Conservation (phyloP, 2,797 vertebrate genomes). For the Phylloscopus collybita region DNA sequence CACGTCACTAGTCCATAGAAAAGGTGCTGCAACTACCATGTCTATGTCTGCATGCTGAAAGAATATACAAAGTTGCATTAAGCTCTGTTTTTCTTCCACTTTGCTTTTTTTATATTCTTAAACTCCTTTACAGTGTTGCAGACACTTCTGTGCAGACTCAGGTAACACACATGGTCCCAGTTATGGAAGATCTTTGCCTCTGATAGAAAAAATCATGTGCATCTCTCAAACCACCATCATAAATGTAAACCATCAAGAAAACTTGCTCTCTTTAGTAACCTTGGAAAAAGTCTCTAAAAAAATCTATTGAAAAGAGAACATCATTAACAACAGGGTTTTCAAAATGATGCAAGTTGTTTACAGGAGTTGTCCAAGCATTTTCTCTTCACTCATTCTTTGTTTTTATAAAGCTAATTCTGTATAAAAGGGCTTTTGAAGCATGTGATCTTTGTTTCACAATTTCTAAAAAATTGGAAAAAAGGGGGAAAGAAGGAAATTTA, state of each 20-base stretch:
- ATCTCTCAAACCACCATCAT: not conserved
- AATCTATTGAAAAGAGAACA: not conserved
- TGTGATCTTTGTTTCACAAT: not conserved
- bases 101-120: not conserved
- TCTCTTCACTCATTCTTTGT: not conserved
- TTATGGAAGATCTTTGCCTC: not conserved
- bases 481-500: not conserved
- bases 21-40: constrained; percentile 29
- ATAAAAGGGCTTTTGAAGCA: constrained; percentile 4
- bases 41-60: constrained; percentile 28
- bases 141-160: not conserved
- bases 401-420: constrained; percentile 31
- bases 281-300: not conserved
- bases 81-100: not conserved
- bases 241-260: constrained; percentile 27
- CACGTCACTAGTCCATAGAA: constrained; percentile 37
- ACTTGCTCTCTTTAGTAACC: not conserved
- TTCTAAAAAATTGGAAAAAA: constrained; percentile 19
- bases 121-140: constrained; percentile 30
- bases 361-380: constrained; percentile 39
- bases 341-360: not conserved
- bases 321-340: not conserved
- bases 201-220: not conserved
- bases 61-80: constrained; percentile 36
- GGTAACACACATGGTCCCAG: not conserved